Base-by-base conservation (phyloP, 2,113 vertebrate species). In the Cyphotilapia sp. region DNA sequence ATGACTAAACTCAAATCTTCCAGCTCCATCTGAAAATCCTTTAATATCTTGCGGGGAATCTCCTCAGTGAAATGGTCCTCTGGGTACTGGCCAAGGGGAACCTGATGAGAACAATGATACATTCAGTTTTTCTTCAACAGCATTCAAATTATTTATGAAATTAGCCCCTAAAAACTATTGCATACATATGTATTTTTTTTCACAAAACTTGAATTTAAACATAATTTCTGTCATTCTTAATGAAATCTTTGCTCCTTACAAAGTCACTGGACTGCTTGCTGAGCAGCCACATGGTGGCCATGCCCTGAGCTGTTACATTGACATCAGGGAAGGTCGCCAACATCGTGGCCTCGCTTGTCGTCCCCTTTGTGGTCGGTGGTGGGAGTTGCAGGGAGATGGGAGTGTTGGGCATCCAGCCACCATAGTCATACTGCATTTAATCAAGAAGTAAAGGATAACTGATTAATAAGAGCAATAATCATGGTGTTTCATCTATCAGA, bases 351-450 rank as follows among this genome's bases (percentile, higher is more conserved):
- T 95, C 22, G 1, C n/a, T 91, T 10, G 92, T 17, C n/a, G 7
- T 63, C 12, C 93, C 93, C 49, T 96, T 96, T 29, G 16, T 80
- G 51, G 92, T 95, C 8, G 94, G 94, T 22, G 94, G 95, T 17
- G 95, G 92, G 3, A 3, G 87, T 74, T 93, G 90, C 74, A 96
- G 66, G 4, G 92, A 17, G 24, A 33, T 14, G 11, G 93, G 95
- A 40, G 17, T 51, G 93, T 96, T 96, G 80, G 95, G 95, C 93
- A 95, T 95, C 95, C 87, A 95, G 80, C 54, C 85, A n/a, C 87
- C 86, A 2, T 90, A 95, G 85, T 95, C 96, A 86, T 22, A 96
- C 95, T 96, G 85, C 33, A 89, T 66, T 27, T 6, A 4, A 78
- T 12, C 3, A 59, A 80, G 6, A 8, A 78, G 56, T 29, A 2